These are phyloP conservation scores for Andrena bicolor DNA, from an alignment of 2,888 invertebrate genomes.

Conservation along the genomic window DNA sequence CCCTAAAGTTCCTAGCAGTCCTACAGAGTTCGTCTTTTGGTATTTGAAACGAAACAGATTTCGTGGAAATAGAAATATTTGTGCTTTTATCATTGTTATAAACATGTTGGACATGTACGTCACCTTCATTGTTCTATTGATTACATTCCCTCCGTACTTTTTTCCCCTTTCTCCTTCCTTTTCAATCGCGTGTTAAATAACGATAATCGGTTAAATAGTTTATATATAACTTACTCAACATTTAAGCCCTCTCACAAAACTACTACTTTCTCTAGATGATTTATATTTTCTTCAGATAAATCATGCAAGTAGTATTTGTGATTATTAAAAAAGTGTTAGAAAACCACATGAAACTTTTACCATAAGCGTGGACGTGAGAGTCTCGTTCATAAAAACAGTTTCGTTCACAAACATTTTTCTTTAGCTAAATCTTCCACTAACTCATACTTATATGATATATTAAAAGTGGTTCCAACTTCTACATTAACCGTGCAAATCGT, in stretches of 20 bases:
- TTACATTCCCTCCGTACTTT: constrained; percentile 41
- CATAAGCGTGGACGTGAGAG: constrained; percentile 40
- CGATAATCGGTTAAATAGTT: constrained; percentile 42
- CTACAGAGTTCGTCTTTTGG: constrained; percentile 80
- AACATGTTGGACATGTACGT: constrained; percentile 58
- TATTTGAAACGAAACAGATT: constrained; percentile 46
- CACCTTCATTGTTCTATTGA: constrained; percentile 36
- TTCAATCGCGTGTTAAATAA: constrained; percentile 42
- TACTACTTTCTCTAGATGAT: constrained; percentile 31
- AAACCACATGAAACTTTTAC: constrained; percentile 43
- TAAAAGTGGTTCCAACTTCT: constrained; percentile 45
- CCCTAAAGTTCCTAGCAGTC: constrained; percentile 83
- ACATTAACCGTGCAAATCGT: constrained; percentile 55
- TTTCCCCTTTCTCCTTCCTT: constrained; percentile 37
- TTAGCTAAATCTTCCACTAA: constrained; percentile 36
- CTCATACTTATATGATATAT: constrained; percentile 52
- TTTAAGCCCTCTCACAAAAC: constrained; percentile 44
- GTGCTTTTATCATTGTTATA: constrained; percentile 27
- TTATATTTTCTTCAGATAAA: constrained; percentile 28
- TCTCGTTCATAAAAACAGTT: constrained; percentile 28
- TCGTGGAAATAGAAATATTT: constrained; percentile 41
- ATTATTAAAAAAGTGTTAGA: constrained; percentile 28
- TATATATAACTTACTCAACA: constrained; percentile 41
- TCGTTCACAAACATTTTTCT: constrained; percentile 1
- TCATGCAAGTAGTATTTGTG: constrained; percentile 44